Evolutionary conservation across 1,140 invertebrate species (phyloP), one percentile per base, ranked within the genome.

Genomic region (Apis cerana): DNA sequence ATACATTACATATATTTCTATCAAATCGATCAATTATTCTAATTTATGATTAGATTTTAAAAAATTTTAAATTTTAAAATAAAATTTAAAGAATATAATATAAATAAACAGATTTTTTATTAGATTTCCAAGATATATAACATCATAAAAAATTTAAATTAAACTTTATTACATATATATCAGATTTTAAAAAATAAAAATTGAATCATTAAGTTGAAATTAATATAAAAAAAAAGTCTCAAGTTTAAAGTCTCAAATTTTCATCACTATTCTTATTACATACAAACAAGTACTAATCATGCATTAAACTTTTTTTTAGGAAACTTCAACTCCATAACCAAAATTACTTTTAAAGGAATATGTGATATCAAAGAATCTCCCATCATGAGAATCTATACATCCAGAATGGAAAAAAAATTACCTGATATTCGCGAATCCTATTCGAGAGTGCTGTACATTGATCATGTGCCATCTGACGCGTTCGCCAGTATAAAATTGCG

Each of bases 391-490:
- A 43, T 75, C 9, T n/a, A 58, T 8, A 19, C 3, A 23, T 75
- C 19, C 21, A n/a, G 50, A 54, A 23, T 17, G 23, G 7, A 76
- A 56, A 5, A 27, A 68, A 61, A 27, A 74, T 87, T 94, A 94
- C 93, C 93, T 94, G 79, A 93, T 90, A 15, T 86, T 88, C 56
- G 93, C 93, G 85, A 87, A 92, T 89, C 89, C 90, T 68, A 94
- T 92, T 70, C 91, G 92, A 50, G 88, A 89, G 13, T 90, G 91
- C 61, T 90, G 92, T 13, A 94, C 92, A 76, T 94, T 94, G 74
- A 89, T 92, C 93, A 94, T 94, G 78, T 94, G 93, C 93, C 93
- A 94, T 88, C 91, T 91, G 65, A 93, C 80, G 19, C 91, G 91
- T 27, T 92, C 86, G 67, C 74, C 92, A 15, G 92, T 90, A 75